phyloP scores from a whole-genome alignment of 2,113 vertebrate genomes.

The Mus pahari region DNA sequence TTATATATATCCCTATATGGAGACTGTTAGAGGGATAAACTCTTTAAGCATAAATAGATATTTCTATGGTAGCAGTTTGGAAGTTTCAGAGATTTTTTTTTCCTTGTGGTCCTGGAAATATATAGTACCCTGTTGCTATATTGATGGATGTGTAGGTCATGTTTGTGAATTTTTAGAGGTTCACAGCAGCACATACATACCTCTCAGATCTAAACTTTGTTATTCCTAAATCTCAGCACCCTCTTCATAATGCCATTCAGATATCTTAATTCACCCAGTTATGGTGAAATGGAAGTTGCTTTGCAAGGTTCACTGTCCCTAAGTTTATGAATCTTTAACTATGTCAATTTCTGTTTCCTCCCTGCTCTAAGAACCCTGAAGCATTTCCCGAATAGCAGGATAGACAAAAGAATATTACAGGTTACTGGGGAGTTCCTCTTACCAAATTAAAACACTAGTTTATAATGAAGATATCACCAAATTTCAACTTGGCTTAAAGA shows the following conservation, averaged over 20 bases:
- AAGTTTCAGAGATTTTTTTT: not conserved
- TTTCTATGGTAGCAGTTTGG: not conserved
- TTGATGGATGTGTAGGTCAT: not conserved
- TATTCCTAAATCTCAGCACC: not conserved
- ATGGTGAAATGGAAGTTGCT: not conserved
- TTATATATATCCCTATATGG: not conserved
- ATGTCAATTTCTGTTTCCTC: not conserved
- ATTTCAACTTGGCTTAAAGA: not conserved
- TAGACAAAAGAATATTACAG: not conserved
- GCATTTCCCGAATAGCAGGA: not conserved
- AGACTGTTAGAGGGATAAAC: not conserved
- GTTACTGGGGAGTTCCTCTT: not conserved
- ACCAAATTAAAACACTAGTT: not conserved
- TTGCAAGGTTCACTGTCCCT: not conserved
- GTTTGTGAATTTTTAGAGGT: not conserved
- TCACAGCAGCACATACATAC: not conserved
- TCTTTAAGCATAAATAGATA: not conserved
- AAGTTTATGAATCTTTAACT: not conserved
- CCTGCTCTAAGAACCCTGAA: not conserved
- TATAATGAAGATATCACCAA: not conserved
- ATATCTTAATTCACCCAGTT: not conserved
- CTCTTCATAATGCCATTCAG: not conserved
- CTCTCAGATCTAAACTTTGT: not conserved
- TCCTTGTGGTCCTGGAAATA: not conserved
- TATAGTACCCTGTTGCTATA: not conserved